Evolutionary conservation across 1,140 invertebrate species (phyloP).

Genomic region (Rhopalosiphum padi): DNA sequence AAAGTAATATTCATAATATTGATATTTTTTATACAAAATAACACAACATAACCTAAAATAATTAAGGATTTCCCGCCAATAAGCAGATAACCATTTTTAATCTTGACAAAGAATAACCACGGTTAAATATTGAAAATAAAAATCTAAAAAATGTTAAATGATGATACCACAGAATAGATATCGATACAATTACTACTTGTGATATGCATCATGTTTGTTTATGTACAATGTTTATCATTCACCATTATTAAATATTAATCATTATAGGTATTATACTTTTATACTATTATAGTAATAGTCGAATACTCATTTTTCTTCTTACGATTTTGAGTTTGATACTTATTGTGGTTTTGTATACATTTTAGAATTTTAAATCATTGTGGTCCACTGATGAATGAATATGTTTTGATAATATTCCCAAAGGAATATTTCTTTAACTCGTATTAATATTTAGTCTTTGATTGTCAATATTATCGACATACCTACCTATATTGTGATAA

Average conservation of each 20-base stretch:
- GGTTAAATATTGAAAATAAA: not conserved
- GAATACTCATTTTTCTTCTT: not conserved
- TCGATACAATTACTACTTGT: not conserved
- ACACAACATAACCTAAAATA: conserved; percentile 10
- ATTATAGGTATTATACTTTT: too few species aligned
- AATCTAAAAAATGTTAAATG: not conserved
- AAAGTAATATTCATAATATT: not conserved
- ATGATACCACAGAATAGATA: not conserved
- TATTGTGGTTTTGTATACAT: not conserved
- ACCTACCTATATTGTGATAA: not conserved
- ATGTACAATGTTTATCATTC: conserved; percentile 25
- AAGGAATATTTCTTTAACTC: not conserved
- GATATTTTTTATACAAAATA: not conserved
- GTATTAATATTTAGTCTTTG: not conserved
- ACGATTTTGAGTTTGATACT: not conserved
- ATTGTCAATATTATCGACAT: not conserved
- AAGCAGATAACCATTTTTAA: not conserved
- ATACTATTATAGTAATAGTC: not conserved
- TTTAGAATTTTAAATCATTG: not conserved
- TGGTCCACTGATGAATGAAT: not conserved
- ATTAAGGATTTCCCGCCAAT: conserved; percentile 36
- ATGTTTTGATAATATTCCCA: not conserved
- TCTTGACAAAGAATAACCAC: not conserved
- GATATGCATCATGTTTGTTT: conserved; percentile 30
- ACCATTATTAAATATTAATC: not conserved